Evolutionary conservation across 2,888 invertebrate species (phyloP), one percentile per base, ranked within the genome.

Genomic region (Heliconius aoede): DNA sequence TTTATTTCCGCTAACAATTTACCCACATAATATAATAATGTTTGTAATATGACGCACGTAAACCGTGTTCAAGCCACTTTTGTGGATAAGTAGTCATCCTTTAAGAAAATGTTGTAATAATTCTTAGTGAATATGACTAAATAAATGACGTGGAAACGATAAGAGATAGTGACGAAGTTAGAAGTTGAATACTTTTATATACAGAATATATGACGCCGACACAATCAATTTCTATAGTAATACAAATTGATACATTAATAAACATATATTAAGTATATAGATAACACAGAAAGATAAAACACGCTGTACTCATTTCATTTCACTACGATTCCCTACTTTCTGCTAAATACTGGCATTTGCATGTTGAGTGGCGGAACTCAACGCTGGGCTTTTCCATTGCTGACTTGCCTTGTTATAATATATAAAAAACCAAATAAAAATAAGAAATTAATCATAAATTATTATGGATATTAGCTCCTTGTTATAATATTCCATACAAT

Each of bases 11-110:
- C 36, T 75, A 40, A 75, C 55, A 28, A 24, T 72, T 36, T 58
- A 58, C 15, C 51, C 40, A 58, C 8, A 36, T 40, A 8, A 9
- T 32, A 36, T 64, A n/a, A 36, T 65, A 64, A 72, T 46, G 24
- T 76, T 61, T 72, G 60, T 65, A 74, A 62, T 58, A 62, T 78
- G 78, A 78, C 78, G 78, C 78, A 78, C 60, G n/a, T 62, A 55
- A 51, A 30, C n/a, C 28, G 21, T 65, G 28, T 40, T 64, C 64
- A 60, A 76, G 30, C 58, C 40, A 40, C 26, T 78, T 74, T 58
- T 72, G 72, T 46, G 46, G 26, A 60, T 68, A 78, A 78, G 65
- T 78, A 78, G 65, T 78, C 68, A 78, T 62, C 32, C 72, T 74
- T 76, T 46, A 76, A 76, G 67, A 74, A 74, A 46, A 65, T 67